These are phyloP conservation scores for Erannis defoliaria DNA, from an alignment of 2,888 invertebrate genomes.

Conservation along the genomic window DNA sequence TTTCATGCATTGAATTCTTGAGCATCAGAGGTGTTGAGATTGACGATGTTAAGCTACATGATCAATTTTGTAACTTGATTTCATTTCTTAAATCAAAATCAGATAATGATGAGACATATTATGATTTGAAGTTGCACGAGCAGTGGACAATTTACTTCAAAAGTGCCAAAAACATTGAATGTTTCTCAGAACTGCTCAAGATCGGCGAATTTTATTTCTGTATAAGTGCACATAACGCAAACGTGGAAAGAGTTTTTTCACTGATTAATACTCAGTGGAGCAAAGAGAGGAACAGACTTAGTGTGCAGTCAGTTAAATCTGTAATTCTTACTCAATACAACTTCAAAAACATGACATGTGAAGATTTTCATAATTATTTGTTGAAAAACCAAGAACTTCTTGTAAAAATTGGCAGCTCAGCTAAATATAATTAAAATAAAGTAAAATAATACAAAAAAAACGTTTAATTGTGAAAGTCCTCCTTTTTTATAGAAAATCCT, in stretches of 20 bases:
- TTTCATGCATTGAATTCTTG: slow-evolving; percentile 33
- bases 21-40: slow-evolving; percentile 23
- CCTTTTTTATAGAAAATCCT: slow-evolving; percentile 35
- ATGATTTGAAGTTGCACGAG: slow-evolving; percentile 32
- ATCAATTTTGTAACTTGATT: too few species aligned
- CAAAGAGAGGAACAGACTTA: slow-evolving; percentile 35
- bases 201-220: slow-evolving; percentile 21
- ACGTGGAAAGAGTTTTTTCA: slow-evolving; percentile 33
- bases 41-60: too few species aligned
- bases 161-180: slow-evolving; percentile 19
- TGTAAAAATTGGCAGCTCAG: slow-evolving; percentile 33
- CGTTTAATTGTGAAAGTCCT: slow-evolving; percentile 28
- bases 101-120: slow-evolving; percentile 3
- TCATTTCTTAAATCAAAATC: slow-evolving; percentile 27
- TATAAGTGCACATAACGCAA: slow-evolving; percentile 13
- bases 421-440: slow-evolving; percentile 36
- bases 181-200: slow-evolving; percentile 20
- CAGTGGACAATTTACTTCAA: slow-evolving; percentile 33
- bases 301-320: slow-evolving; percentile 33
- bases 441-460: slow-evolving; percentile 27
- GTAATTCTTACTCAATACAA: slow-evolving; percentile 22
- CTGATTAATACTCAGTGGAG: slow-evolving; percentile 35
- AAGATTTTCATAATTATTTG: slow-evolving; percentile 33
- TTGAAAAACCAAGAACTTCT: slow-evolving; percentile 39
- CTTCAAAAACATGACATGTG: slow-evolving; percentile 35